Evolutionary conservation across 1,140 invertebrate species (phyloP), one percentile per base, ranked within the genome.

Genomic region (Leptinotarsa lineolata): DNA sequence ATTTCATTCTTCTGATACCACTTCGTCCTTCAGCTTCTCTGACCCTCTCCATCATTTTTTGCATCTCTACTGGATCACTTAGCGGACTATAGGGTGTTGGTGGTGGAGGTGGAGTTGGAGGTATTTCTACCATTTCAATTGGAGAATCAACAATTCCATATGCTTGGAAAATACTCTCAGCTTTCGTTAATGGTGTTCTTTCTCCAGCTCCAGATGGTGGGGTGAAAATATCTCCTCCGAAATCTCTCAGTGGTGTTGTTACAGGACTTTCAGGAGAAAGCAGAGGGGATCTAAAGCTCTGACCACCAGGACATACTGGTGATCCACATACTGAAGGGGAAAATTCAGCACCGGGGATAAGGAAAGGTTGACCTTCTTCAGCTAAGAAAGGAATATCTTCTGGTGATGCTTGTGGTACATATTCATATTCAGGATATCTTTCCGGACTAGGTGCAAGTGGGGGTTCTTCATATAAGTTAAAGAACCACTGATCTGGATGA

Each of bases 401-500:
- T 54, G 48, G 48, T 15, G 15, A 3, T 54, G 15, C 16, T 16
- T 15, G 4, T 16, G 48, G 15, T 3, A 15, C 16, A 54, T 16
- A 54, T 15, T 16, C 48, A 54, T 54, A 54, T 18, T 54, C 48
- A 54, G 48, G 48, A 18, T 16, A 16, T 16, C n/a, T 15, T 54
- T 54, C 48, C 6, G 48, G 48, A 54, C 48, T 54, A 16, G 48
- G 48, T 54, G 48, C 48, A 5, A 54, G 15, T 54, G 48, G 48
- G 6, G 48, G 48, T 54, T n/a, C 48, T 54, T 54, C 48, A 18
- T 0, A 13, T 18, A 15, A 16, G 48, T 54, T 13, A 18, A 54
- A 22, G 22, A 65, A 65, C 63, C 63, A 65, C 39, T 65, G 22
- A 24, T 65, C 22, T 22, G 63, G 24, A 16, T 65, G 16, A 16